Evolutionary conservation across 2,113 vertebrate genomes (phyloP).

Genomic region (Empidonax alnorum): DNA sequence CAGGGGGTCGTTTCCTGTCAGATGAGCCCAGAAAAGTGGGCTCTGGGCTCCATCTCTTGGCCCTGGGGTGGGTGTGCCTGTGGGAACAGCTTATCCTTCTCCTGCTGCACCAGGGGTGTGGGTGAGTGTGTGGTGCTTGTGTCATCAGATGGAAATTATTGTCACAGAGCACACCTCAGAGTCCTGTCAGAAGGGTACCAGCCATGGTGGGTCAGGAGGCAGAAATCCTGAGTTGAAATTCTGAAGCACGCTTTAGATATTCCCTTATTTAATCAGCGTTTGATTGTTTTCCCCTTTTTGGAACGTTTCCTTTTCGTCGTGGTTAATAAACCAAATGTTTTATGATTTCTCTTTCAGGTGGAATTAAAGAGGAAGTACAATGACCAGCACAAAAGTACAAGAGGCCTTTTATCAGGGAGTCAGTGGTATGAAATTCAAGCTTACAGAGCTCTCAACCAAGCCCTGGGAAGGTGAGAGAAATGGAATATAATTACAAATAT

Average conservation of each 20-base stretch:
- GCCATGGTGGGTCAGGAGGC: background rate
- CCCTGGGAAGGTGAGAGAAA: conserved; percentile 88
- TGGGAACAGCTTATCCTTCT: background rate
- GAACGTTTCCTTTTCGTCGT: background rate
- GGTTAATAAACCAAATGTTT: background rate
- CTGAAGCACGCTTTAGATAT: background rate
- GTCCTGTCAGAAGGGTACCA: background rate
- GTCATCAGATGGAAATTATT: background rate
- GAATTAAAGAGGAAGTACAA: conserved; percentile 97
- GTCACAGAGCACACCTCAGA: background rate
- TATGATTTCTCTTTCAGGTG: conserved; percentile 78
- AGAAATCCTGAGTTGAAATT: background rate
- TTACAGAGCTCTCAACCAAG: conserved; percentile 95
- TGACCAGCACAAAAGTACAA: conserved; percentile 87
- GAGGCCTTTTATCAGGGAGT: conserved; percentile 89
- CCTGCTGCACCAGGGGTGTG: background rate
- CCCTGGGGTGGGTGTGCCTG: background rate
- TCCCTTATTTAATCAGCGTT: background rate
- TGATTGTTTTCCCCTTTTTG: background rate
- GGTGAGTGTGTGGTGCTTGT: background rate
- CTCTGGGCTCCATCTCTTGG: background rate
- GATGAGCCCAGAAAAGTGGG: background rate
- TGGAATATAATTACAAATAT: background rate
- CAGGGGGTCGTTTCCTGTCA: background rate
- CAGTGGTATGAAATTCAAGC: conserved; percentile 99